Base-by-base conservation (phyloP, 2,797 vertebrate genomes). In the Typhlichthys eigenmanni region DNA sequence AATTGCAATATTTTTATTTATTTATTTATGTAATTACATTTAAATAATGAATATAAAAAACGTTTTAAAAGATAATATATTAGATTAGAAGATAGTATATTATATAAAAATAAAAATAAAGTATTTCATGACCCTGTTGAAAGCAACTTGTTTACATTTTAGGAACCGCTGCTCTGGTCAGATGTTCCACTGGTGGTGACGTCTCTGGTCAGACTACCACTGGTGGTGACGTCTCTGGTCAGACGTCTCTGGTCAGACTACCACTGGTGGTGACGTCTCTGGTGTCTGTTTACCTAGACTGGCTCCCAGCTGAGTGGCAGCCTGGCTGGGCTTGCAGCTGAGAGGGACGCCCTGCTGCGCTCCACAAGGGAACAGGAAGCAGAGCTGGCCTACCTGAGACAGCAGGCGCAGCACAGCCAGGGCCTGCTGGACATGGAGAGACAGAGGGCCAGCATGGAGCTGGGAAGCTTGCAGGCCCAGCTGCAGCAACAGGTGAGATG, bases 401-500 rank as follows among this genome's bases (percentile, higher is more conserved):
- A 90, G 0, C 88, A 93, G 51, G 78, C 93, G 32, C 85, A 93
- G 64, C 75, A 90, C 24, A 87, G 94, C 51, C 92, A 80, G 53
- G 84, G 70, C 72, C 71, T 64, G 0, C 78, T 96, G 67, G 85
- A 91, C 55, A 79, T 47, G 0, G 75, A 95, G 81, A 88, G 91
- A 81, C 92, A 90, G 70, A 85, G 87, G 68, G 80, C 75, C 56
- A 74, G 63, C 66, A 54, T 58, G 65, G 86, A 87, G 24, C 67
- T 92, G 48, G 73, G 87, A 34, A 68, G 12, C 0, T 60, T 95
- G 4, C 89, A 87, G 59, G 78, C 72, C 3, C 87, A 85, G 67
- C 65, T 95, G 56, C 91, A 90, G 67, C 83, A 93, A 34, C 92
- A 92, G 93, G 95, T 95, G 70, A 6, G 14, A 29, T 48, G 8